These are phyloP conservation scores for Tragulus kanchil DNA, from an alignment of 2,113 vertebrate genomes.

Conservation along the genomic window DNA sequence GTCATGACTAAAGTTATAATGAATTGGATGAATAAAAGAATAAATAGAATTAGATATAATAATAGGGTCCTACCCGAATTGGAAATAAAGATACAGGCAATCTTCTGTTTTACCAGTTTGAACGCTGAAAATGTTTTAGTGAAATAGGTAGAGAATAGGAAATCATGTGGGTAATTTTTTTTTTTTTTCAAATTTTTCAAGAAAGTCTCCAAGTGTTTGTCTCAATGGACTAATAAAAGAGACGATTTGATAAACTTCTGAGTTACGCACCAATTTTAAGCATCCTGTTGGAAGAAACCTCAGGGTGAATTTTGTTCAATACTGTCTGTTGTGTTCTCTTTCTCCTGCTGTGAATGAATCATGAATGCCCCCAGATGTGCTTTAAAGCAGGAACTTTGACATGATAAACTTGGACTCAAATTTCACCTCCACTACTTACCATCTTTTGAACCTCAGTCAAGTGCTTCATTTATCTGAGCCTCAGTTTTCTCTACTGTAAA, in stretches of 20 bases:
- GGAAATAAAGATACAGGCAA: constrained; percentile 8
- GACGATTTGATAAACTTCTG: neutral
- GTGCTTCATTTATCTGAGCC: neutral
- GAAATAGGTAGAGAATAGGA: neutral
- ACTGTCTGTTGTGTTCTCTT: neutral
- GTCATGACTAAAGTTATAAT: neutral
- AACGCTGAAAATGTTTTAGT: neutral
- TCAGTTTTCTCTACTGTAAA: constrained; percentile 19
- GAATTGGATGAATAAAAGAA: neutral
- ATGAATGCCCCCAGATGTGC: neutral
- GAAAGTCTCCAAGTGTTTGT: neutral
- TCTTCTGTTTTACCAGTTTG: neutral
- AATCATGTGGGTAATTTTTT: neutral
- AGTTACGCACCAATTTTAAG: neutral
- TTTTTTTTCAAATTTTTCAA: neutral
- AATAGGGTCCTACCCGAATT: neutral
- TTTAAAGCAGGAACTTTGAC: neutral
- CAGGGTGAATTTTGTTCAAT: neutral
- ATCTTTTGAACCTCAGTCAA: neutral
- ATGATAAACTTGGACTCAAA: neutral
- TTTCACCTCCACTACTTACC: neutral
- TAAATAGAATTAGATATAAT: neutral
- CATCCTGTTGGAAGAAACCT: neutral
- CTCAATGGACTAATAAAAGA: neutral
- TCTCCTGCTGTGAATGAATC: neutral